These are phyloP conservation scores for Sebastes vulpes DNA, from an alignment of 2,797 vertebrate species.

Conservation along the genomic window DNA sequence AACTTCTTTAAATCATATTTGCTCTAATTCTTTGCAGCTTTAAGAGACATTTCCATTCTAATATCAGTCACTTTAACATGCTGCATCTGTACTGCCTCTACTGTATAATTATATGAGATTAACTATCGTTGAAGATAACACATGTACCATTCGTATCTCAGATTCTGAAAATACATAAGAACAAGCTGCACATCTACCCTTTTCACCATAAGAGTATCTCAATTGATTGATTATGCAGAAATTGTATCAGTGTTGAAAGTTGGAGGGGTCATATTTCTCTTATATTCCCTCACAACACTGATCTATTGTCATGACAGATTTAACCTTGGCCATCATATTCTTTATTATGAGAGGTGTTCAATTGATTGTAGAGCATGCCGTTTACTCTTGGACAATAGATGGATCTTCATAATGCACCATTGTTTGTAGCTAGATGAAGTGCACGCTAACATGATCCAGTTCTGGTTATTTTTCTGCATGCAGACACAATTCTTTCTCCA, in stretches of 20 bases:
- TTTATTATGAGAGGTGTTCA: not conserved
- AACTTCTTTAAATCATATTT: no score
- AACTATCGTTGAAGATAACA: not conserved
- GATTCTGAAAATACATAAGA: not conserved
- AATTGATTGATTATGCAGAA: not conserved
- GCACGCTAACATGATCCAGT: not conserved
- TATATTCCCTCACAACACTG: not conserved
- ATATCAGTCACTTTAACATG: not conserved
- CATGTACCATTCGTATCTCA: not conserved
- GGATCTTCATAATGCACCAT: not conserved
- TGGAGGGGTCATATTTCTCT: not conserved
- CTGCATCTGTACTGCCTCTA: not conserved
- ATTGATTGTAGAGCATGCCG: not conserved
- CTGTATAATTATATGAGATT: not conserved
- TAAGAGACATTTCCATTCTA: not conserved
- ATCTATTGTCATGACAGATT: not conserved
- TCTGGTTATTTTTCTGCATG: conserved; percentile 2
- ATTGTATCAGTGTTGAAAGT: not conserved
- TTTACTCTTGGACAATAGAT: not conserved
- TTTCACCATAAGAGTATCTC: not conserved
- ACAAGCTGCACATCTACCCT: not conserved
- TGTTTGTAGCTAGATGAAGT: not conserved
- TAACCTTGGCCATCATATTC: conserved; percentile 6
- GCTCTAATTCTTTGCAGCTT: no score
- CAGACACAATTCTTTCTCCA: not conserved